Evolutionary conservation across 2,888 invertebrate species (phyloP).

Genomic region (Thymelicus sylvestris): DNA sequence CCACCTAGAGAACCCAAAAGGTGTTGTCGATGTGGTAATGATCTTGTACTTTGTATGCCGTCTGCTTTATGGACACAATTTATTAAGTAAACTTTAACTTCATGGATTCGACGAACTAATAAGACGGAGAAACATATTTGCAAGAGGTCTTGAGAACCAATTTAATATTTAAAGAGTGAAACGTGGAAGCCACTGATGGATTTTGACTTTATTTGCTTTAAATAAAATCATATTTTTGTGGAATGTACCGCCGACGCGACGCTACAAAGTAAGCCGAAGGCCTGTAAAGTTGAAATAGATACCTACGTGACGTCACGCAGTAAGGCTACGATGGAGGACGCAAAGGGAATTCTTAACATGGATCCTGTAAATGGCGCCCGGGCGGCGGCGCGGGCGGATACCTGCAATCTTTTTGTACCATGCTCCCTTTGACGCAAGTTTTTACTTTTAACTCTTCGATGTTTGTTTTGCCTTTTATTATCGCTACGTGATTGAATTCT

Average conservation of each 20-base stretch:
- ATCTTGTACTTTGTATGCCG: too few relatives aligned
- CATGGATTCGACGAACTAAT: too few relatives aligned
- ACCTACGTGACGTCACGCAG: constrained; percentile 11
- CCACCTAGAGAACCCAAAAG: too few relatives aligned
- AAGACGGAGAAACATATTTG: too few relatives aligned
- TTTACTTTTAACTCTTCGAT: constrained; percentile 4
- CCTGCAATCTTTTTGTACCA: constrained; percentile 8
- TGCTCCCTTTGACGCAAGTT: constrained; percentile 7
- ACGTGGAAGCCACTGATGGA: too few relatives aligned
- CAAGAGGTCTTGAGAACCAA: too few relatives aligned
- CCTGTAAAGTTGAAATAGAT: constrained; percentile 7
- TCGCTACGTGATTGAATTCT: neutral
- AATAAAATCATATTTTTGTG: neutral
- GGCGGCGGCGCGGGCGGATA: too few relatives aligned
- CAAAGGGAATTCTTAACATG: constrained; percentile 20
- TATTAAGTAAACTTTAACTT: too few relatives aligned
- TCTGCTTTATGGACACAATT: too few relatives aligned
- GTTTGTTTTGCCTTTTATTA: constrained; percentile 1
- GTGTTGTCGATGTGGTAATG: too few relatives aligned
- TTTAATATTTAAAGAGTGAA: too few relatives aligned
- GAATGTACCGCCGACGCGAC: neutral
- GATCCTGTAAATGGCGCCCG: neutral
- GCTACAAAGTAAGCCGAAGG: neutral
- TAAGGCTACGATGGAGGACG: neutral
- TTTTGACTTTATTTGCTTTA: neutral